Evolutionary conservation across 2,888 invertebrate species (phyloP).

Genomic region (Agrenia bidenticulata): DNA sequence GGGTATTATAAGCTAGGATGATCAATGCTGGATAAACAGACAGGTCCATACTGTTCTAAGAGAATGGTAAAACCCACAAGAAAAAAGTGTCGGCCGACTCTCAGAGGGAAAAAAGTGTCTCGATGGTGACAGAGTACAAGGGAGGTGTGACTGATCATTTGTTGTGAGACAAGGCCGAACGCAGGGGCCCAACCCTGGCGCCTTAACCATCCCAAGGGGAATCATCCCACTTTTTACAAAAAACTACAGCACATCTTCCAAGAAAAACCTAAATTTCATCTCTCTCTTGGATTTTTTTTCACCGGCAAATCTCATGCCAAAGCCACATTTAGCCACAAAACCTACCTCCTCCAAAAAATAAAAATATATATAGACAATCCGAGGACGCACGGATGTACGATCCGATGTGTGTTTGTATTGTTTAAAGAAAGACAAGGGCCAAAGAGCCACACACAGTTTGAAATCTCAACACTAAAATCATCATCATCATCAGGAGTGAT

Average conservation of each 20-base stretch:
- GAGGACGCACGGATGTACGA: too few relatives aligned
- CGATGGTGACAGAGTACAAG: slow-evolving; percentile 53
- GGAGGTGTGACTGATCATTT: slow-evolving; percentile 54
- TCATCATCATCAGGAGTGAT: slow-evolving; percentile 13
- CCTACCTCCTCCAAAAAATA: neutral
- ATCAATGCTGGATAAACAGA: too few relatives aligned
- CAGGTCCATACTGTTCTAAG: too few relatives aligned
- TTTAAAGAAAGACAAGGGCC: neutral
- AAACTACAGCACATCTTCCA: slow-evolving; percentile 22
- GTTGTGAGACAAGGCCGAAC: slow-evolving; percentile 53
- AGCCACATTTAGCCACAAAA: slow-evolving; percentile 7
- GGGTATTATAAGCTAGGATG: too few relatives aligned
- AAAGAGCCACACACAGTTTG: slow-evolving; percentile 6
- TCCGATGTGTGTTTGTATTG: too few relatives aligned
- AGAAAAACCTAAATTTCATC: slow-evolving; percentile 39
- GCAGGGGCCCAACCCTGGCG: slow-evolving; percentile 53
- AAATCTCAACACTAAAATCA: slow-evolving; percentile 7
- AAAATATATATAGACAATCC: neutral
- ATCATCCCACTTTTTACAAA: slow-evolving; percentile 19
- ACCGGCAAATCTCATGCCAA: slow-evolving; percentile 1
- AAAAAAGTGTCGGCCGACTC: slow-evolving; percentile 22
- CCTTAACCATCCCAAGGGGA: slow-evolving; percentile 52
- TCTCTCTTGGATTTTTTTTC: slow-evolving; percentile 12
- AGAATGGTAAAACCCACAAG: slow-evolving; percentile 6
- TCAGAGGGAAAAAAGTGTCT: slow-evolving; percentile 47